Conservation (phyloP, 1,140 invertebrate species). For the Drosophila melanica region DNA sequence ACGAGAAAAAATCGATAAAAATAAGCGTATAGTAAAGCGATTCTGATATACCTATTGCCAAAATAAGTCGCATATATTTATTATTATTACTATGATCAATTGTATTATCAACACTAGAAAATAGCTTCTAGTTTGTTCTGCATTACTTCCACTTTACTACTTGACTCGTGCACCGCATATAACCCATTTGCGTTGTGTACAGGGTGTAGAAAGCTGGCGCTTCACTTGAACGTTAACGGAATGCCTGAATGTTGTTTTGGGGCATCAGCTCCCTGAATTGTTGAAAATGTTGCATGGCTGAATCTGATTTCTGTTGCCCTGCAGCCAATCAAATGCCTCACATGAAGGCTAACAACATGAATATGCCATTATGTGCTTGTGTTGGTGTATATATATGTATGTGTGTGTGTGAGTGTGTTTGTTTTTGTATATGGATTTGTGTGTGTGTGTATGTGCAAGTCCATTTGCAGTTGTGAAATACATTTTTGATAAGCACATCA, state of each 20-base stretch:
- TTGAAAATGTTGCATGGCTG: conserved; percentile 54
- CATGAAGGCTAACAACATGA: conserved; percentile 39
- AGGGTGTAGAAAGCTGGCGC: conserved; percentile 15
- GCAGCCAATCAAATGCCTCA: conserved; percentile 43
- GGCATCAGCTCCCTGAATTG: conserved; percentile 40
- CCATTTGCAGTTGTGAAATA: conserved; percentile 51
- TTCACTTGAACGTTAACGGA: conserved; percentile 7
- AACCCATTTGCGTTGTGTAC: too few relatives aligned
- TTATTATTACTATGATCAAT: too few relatives aligned
- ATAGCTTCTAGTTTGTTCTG: too few relatives aligned
- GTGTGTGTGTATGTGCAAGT: neutral
- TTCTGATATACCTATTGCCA: too few relatives aligned
- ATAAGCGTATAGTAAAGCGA: too few relatives aligned
- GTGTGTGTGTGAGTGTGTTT: neutral
- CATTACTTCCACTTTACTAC: too few relatives aligned
- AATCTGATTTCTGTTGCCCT: conserved; percentile 41
- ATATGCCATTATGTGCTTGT: neutral
- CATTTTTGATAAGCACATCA: conserved; percentile 43
- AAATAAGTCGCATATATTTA: too few relatives aligned
- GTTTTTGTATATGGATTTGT: neutral
- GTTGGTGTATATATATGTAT: neutral
- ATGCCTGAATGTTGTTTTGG: conserved; percentile 39
- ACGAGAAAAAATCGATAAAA: too few relatives aligned
- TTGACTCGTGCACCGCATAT: too few relatives aligned
- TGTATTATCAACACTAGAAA: too few relatives aligned